These are phyloP conservation scores for Aulostomus chinensis DNA, from an alignment of 2,797 vertebrate genomes.

Conservation along the genomic window DNA sequence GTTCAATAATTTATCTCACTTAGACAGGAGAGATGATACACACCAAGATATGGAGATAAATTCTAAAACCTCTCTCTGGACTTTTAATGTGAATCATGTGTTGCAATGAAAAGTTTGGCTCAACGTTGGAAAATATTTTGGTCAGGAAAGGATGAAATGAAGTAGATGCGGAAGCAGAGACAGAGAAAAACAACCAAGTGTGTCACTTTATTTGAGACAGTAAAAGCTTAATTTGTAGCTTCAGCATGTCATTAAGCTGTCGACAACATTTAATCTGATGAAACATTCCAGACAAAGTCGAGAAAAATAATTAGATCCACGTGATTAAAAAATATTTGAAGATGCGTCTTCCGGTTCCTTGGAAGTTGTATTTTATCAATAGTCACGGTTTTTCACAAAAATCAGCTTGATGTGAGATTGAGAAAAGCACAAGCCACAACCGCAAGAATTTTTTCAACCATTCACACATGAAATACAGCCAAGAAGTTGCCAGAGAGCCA, in stretches of 20 bases:
- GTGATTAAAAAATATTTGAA: no score
- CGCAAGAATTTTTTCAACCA: neutral
- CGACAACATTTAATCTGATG: no score
- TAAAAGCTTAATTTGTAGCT: no score
- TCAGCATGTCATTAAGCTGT: no score
- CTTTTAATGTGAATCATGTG: slow-evolving; percentile 29
- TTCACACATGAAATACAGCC: slow-evolving; percentile 15
- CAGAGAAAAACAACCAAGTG: no score
- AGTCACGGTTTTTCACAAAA: neutral
- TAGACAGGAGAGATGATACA: slow-evolving; percentile 28
- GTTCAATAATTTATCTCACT: slow-evolving; percentile 50
- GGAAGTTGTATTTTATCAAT: neutral
- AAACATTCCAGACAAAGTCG: no score
- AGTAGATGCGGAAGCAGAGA: no score
- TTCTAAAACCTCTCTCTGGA: slow-evolving; percentile 10
- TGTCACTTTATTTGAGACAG: no score
- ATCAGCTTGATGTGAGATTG: neutral
- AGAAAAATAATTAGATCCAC: no score
- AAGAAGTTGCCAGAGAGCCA: slow-evolving; percentile 1
- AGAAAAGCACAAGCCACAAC: neutral
- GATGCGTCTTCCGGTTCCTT: no score
- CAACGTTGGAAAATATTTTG: no score
- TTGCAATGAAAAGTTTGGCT: neutral
- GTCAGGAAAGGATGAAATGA: no score
- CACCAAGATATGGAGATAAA: slow-evolving; percentile 40